These are phyloP conservation scores for Aphrophora alni DNA, from an alignment of 2,888 invertebrate genomes.

Conservation along the genomic window DNA sequence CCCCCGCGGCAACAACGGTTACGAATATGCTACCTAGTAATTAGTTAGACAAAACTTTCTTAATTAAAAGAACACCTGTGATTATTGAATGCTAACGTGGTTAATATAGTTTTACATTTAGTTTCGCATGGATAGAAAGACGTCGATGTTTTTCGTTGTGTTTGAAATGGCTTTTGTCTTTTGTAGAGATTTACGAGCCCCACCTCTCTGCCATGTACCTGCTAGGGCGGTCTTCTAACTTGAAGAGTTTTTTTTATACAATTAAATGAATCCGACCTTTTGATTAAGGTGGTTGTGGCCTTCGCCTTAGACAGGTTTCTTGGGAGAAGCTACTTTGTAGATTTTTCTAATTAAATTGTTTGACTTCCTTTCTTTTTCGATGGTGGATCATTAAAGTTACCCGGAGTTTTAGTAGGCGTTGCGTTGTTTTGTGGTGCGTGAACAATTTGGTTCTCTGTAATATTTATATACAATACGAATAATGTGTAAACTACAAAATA, in stretches of 20 bases:
- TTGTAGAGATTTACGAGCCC: background rate
- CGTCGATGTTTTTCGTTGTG: background rate
- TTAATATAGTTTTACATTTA: too few relatives aligned
- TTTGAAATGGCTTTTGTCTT: background rate
- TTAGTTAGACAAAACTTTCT: background rate
- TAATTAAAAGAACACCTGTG: background rate
- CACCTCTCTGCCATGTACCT: background rate
- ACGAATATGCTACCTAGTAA: background rate
- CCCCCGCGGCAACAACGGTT: too few relatives aligned
- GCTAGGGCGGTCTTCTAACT: background rate
- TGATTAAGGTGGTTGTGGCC: background rate
- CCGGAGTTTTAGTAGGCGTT: background rate
- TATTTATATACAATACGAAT: too few relatives aligned
- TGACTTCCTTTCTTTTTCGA: background rate
- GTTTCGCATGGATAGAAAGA: background rate
- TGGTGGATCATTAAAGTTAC: background rate
- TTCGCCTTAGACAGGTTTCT: background rate
- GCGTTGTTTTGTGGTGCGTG: too few relatives aligned
- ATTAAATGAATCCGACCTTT: background rate
- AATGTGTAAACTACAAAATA: too few relatives aligned
- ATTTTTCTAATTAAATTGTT: slow-evolving; percentile 6
- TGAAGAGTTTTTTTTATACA: background rate
- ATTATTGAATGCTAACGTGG: too few relatives aligned
- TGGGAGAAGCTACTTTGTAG: background rate
- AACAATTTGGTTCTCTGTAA: too few relatives aligned